Conservation (phyloP, 2,797 vertebrate genomes). For the Alexandromys oeconomus region DNA sequence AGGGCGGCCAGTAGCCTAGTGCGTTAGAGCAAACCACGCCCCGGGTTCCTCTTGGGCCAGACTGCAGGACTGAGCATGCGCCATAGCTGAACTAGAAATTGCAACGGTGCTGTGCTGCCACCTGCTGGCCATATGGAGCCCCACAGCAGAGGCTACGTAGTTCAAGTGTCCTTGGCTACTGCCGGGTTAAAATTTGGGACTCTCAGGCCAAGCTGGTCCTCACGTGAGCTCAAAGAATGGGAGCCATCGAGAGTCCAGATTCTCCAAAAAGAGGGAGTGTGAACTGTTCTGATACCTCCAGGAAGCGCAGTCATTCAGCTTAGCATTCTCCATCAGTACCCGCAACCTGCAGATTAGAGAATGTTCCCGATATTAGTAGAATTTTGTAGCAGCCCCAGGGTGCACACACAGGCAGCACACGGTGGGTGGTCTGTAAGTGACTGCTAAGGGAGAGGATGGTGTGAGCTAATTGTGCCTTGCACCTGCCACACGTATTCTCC, state of each 20-base stretch:
- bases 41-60: fast-evolving
- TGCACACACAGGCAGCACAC: not conserved
- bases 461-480: not conserved
- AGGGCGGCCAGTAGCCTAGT: not conserved
- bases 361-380: not conserved
- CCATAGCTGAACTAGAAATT: not conserved
- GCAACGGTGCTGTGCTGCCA: conserved; percentile 35
- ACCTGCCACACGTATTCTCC: not conserved
- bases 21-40: not conserved
- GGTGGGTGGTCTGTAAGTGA: not conserved
- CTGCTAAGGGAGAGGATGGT: not conserved
- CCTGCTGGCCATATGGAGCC: not conserved
- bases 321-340: not conserved
- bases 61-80: not conserved
- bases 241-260: not conserved
- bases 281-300: not conserved
- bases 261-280: not conserved
- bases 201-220: not conserved
- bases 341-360: not conserved
- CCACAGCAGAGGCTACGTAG: not conserved
- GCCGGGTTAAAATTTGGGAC: not conserved
- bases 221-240: not conserved
- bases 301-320: not conserved
- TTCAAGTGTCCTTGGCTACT: not conserved
- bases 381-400: not conserved